These are phyloP conservation scores for Abramis brama DNA, from an alignment of 2,113 vertebrate genomes.

Conservation along the genomic window DNA sequence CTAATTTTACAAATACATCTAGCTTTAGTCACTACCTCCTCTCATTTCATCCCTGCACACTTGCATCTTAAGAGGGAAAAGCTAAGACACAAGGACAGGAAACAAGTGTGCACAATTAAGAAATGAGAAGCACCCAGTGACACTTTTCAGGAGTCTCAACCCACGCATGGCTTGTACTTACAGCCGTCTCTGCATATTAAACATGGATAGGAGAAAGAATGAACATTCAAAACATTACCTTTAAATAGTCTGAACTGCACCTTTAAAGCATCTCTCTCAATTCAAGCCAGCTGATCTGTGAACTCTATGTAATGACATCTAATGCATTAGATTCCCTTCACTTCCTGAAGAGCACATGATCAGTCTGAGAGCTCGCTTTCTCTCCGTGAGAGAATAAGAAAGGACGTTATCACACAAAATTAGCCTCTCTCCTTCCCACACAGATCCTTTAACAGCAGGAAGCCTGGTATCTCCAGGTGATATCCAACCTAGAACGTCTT, in stretches of 20 bases:
- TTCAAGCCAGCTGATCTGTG: conserved; percentile 26
- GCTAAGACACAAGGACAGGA: not conserved
- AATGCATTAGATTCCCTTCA: conserved; percentile 10
- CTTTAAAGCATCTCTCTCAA: conserved; percentile 18
- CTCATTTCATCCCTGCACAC: not conserved
- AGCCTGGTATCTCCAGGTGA: not conserved
- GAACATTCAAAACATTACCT: conserved; percentile 2
- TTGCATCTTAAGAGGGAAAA: not conserved
- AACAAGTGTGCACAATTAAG: conserved; percentile 7
- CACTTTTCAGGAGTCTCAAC: conserved; percentile 4
- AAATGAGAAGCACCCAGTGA: conserved; percentile 18
- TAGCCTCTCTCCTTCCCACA: conserved; percentile 45
- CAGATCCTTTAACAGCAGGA: conserved; percentile 36
- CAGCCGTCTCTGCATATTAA: not conserved
- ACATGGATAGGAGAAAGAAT: not conserved
- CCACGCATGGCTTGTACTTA: conserved; percentile 8
- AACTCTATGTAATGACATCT: conserved; percentile 34
- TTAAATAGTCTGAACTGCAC: conserved; percentile 17
- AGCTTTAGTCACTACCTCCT: not conserved
- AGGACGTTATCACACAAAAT: conserved; percentile 32
- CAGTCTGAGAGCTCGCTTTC: not conserved
- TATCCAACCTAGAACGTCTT: conserved; percentile 50
- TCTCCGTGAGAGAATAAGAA: conserved; percentile 5
- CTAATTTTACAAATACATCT: conserved; percentile 15
- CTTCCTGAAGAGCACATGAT: conserved; percentile 5